Evolutionary conservation across 2,113 vertebrate species (phyloP).

Genomic region (Dolichotis patagonum): DNA sequence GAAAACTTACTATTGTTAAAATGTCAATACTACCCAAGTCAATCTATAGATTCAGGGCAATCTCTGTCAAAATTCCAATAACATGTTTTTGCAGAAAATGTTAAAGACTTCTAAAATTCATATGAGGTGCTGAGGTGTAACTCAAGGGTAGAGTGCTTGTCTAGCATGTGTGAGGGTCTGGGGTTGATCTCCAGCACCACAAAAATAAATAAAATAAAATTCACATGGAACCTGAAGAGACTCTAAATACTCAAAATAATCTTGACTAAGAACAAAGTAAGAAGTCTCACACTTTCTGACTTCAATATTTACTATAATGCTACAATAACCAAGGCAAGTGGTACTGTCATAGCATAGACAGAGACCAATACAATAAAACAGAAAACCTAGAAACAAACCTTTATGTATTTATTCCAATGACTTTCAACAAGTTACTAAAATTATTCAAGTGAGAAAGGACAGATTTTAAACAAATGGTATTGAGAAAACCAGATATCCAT

Average conservation of each 20-base stretch:
- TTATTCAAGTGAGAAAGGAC: not conserved
- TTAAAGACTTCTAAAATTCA: slow-evolving; percentile 45
- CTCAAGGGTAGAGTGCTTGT: not conserved
- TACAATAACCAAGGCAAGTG: not conserved
- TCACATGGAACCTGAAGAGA: not conserved
- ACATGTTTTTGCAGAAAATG: not conserved
- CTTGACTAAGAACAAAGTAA: not conserved
- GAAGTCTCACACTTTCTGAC: not conserved
- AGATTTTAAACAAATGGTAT: not conserved
- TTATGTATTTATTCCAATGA: not conserved
- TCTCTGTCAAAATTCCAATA: not conserved
- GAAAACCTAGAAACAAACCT: not conserved
- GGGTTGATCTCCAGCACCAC: not conserved
- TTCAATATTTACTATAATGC: slow-evolving; percentile 4
- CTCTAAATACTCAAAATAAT: slow-evolving; percentile 24
- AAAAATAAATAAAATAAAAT: not conserved
- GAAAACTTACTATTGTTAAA: not conserved
- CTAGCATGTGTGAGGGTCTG: not conserved
- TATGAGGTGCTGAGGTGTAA: not conserved
- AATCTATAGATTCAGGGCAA: not conserved
- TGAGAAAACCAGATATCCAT: not conserved
- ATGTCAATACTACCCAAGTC: not conserved
- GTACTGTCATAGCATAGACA: not conserved
- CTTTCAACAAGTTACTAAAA: slow-evolving; percentile 31
- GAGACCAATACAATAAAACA: not conserved